Percentiles rank a stretch among this genome's conserved stretches.
Evolutionary conservation across 2,113 vertebrate genomes (phyloP).

Genomic region (Lichenostomus cassidix): DNA sequence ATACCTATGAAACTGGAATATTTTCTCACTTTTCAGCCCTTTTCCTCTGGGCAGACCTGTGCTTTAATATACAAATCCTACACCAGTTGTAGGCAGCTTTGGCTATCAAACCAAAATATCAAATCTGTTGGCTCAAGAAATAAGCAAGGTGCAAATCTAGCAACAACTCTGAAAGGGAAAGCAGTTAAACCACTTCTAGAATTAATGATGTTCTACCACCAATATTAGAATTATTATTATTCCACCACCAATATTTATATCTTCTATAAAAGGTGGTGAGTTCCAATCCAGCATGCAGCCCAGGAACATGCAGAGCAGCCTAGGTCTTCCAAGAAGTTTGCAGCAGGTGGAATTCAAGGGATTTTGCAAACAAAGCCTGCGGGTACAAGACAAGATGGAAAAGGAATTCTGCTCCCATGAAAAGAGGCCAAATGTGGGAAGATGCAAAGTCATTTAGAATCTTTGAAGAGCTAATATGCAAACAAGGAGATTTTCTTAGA

Average conservation of each 20-base stretch:
- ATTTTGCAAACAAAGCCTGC: not conserved
- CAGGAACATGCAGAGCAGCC: not conserved
- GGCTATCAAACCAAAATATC: not conserved
- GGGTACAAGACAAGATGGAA: not conserved
- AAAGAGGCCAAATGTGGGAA: not conserved
- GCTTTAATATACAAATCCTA: not conserved
- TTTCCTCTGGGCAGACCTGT: not conserved
- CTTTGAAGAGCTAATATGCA: not conserved
- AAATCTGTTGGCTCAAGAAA: not conserved
- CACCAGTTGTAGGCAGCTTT: not conserved
- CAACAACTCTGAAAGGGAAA: not conserved
- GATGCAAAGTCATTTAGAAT: not conserved
- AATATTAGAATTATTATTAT: no score
- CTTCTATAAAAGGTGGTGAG: not conserved
- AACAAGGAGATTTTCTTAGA: not conserved
- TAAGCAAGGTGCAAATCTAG: not conserved
- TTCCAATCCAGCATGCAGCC: not conserved
- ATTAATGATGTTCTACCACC: not conserved
- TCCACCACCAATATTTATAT: not conserved
- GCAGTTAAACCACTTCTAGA: not conserved
- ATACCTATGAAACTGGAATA: not conserved
- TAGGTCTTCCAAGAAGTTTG: rapidly evolving
- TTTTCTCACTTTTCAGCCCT: not conserved
- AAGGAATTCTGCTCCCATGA: not conserved
- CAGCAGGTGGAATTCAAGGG: rapidly evolving